Conservation (phyloP, 2,888 invertebrate species). For the Netelia virgata region DNA sequence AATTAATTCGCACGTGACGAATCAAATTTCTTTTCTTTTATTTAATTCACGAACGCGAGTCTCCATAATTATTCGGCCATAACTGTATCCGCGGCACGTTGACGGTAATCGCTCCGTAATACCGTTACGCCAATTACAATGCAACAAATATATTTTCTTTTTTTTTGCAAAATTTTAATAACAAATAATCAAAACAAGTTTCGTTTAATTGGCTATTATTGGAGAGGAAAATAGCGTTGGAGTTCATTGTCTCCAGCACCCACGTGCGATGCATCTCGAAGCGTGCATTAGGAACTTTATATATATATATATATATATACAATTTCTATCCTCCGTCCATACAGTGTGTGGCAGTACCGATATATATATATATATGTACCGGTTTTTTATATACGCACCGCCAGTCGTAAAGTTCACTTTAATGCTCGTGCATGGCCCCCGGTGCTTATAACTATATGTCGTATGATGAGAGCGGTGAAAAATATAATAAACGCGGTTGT, state of each 20-base stretch:
- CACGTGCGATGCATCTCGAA: constrained; percentile 66
- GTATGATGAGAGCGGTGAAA: constrained; percentile 1
- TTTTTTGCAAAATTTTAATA: constrained; percentile 5
- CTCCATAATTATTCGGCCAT: not conserved
- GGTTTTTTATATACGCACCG: constrained; percentile 32
- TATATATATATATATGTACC: constrained; percentile 1
- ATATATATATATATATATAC: constrained; percentile 6
- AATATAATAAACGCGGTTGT: not conserved
- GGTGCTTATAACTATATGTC: constrained; percentile 1
- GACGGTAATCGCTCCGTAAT: constrained; percentile 11
- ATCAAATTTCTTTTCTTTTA: not conserved
- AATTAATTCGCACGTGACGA: not conserved
- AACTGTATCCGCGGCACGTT: constrained; percentile 15
- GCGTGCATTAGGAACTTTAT: constrained; percentile 7
- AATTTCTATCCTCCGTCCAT: not conserved
- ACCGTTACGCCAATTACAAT: constrained; percentile 62
- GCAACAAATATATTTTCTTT: constrained; percentile 27
- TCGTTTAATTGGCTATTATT: constrained; percentile 67
- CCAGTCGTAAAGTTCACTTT: constrained; percentile 15
- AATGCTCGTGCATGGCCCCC: not conserved
- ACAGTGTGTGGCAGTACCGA: not conserved
- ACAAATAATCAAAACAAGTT: constrained; percentile 26
- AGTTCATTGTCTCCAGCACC: constrained; percentile 63
- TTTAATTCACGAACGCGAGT: not conserved
- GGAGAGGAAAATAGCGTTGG: constrained; percentile 50